Evolutionary conservation across 2,113 vertebrate species (phyloP).

Genomic region (Pomatostomus ruficeps): DNA sequence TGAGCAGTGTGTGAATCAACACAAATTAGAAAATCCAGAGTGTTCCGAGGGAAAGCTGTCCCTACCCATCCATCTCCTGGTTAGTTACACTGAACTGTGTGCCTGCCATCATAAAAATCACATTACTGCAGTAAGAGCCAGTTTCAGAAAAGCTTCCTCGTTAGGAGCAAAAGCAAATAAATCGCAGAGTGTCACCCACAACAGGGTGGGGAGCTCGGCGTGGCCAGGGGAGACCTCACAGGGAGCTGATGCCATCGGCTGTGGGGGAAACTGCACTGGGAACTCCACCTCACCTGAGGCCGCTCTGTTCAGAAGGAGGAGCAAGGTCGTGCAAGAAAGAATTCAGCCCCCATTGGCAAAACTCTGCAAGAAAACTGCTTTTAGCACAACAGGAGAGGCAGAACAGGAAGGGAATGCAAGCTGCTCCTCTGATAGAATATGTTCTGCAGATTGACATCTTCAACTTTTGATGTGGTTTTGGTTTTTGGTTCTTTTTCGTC

Average conservation of each 20-base stretch:
- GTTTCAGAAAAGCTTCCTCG: neutral
- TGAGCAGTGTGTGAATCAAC: neutral
- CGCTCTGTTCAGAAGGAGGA: neutral
- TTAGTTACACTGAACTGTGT: neutral
- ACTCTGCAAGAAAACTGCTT: neutral
- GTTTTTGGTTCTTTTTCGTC: neutral
- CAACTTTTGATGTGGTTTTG: neutral
- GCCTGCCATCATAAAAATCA: neutral
- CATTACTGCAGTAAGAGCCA: neutral
- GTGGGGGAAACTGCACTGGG: neutral
- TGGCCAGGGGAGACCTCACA: neutral
- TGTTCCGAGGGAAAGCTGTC: neutral
- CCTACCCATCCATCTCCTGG: neutral
- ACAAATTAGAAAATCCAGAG: neutral
- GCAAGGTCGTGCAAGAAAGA: neutral
- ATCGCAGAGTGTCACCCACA: neutral
- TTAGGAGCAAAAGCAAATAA: neutral
- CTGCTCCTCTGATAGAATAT: neutral
- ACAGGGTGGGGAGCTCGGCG: neutral
- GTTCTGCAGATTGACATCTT: neutral
- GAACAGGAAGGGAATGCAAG: neutral
- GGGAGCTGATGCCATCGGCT: neutral
- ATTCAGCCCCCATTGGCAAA: neutral
- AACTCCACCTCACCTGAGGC: neutral
- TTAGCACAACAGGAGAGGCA: neutral